These are phyloP conservation scores for Habrosyne pyritoides DNA, from an alignment of 2,888 invertebrate genomes.

Conservation along the genomic window DNA sequence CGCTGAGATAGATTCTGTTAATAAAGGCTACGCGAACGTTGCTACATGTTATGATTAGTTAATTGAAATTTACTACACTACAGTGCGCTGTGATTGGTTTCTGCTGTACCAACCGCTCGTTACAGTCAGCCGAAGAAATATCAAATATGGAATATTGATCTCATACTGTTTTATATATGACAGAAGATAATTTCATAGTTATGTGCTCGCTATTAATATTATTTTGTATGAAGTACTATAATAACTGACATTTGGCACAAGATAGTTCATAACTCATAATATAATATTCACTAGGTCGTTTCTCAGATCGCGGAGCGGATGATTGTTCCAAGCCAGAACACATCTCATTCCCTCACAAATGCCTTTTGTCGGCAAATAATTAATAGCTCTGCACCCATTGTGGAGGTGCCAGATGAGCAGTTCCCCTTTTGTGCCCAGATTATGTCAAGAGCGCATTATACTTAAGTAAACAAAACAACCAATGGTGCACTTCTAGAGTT, in stretches of 20 bases:
- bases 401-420: conserved; percentile 46
- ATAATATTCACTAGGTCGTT: conserved; percentile 39
- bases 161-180: neutral
- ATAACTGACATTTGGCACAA: conserved; percentile 29
- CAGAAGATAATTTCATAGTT: neutral
- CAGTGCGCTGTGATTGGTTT: neutral
- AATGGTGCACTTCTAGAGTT: conserved; percentile 35
- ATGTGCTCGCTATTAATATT: neutral
- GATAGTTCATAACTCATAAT: conserved; percentile 39
- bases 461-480: conserved; percentile 44
- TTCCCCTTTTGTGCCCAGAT: conserved; percentile 54
- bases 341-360: conserved; percentile 44
- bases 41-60: conserved; percentile 4
- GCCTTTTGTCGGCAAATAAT: conserved; percentile 66
- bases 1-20: neutral
- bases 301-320: conserved; percentile 26
- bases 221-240: conserved; percentile 14
- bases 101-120: neutral
- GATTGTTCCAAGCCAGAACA: conserved; percentile 47
- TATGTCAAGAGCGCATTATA: conserved; percentile 47
- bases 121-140: neutral
- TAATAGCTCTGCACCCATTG: conserved; percentile 62
- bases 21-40: neutral
- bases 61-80: neutral
- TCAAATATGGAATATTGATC: neutral